phyloP scores from a whole-genome alignment of 2,797 vertebrate genomes.

The Darevskia nairensis region DNA sequence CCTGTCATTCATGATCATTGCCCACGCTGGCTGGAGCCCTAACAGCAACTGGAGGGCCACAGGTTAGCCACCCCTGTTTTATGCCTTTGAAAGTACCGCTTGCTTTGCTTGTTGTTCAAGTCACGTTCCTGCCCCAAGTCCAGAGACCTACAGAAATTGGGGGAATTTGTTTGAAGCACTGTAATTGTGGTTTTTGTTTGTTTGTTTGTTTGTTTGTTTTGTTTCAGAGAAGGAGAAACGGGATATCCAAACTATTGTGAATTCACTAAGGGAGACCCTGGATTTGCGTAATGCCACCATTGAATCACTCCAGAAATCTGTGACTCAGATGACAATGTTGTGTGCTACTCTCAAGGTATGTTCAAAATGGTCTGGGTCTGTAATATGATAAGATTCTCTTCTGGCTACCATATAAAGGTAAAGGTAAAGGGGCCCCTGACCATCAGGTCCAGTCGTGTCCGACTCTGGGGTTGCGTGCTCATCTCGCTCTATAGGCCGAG shows the following conservation, averaged over 20 bases:
- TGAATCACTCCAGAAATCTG: conserved; percentile 83
- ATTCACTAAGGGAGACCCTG: conserved; percentile 84
- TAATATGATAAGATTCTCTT: neutral
- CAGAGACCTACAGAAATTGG: neutral
- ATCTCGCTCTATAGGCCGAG: too few relatives aligned
- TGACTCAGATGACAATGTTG: conserved; percentile 88
- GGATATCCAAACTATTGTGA: conserved; percentile 84
- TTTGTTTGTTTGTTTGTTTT: conserved; percentile 15
- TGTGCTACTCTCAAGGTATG: conserved; percentile 89
- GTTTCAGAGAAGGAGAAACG: conserved; percentile 87
- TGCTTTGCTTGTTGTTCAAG: neutral
- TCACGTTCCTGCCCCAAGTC: neutral
- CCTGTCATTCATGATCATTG: too few relatives aligned
- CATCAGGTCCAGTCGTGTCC: too few relatives aligned
- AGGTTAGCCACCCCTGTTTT: neutral
- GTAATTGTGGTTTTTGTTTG: neutral
- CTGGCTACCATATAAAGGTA: accelerated
- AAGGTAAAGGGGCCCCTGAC: too few relatives aligned
- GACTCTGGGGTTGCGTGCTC: too few relatives aligned
- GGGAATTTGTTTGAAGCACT: neutral
- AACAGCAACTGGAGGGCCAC: neutral
- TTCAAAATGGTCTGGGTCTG: neutral
- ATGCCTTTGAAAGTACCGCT: neutral
- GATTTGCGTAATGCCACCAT: conserved; percentile 88
- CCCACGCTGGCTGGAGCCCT: too few relatives aligned